Conservation (phyloP, 1,140 invertebrate genomes). For the Scaptomyza hsui region DNA sequence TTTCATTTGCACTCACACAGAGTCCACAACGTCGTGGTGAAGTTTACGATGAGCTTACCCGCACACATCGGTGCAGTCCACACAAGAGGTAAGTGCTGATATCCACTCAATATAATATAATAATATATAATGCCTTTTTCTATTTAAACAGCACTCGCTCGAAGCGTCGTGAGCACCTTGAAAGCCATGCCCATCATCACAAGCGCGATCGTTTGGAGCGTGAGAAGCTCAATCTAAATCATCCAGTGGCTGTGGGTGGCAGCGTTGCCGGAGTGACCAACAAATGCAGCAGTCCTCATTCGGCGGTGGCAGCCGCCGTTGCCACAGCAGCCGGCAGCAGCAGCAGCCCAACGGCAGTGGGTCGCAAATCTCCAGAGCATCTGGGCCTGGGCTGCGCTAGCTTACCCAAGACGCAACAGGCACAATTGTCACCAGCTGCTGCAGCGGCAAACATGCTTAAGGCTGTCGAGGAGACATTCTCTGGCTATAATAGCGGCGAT, state of each 20-base stretch:
- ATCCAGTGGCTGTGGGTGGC: slow-evolving; percentile 43
- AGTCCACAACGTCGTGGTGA: slow-evolving; percentile 80
- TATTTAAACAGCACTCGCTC: slow-evolving; percentile 59
- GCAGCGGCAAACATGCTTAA: slow-evolving; percentile 60
- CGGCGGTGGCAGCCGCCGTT: slow-evolving; percentile 11
- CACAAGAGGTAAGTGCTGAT: slow-evolving; percentile 78
- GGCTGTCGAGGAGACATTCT: slow-evolving; percentile 80
- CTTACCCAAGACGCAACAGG: slow-evolving; percentile 33
- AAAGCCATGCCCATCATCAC: slow-evolving; percentile 67
- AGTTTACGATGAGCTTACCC: slow-evolving; percentile 74
- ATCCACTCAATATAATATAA: too few species aligned
- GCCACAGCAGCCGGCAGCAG: slow-evolving; percentile 33
- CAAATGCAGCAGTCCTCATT: slow-evolving; percentile 67
- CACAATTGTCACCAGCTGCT: slow-evolving; percentile 47
- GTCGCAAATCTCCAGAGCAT: slow-evolving; percentile 68
- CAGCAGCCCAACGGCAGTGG: slow-evolving; percentile 49
- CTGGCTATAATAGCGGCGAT: slow-evolving; percentile 91
- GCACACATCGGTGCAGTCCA: slow-evolving; percentile 79
- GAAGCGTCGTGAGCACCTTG: slow-evolving; percentile 74
- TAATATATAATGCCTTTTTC: background rate
- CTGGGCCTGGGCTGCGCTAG: slow-evolving; percentile 28
- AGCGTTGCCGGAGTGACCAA: slow-evolving; percentile 33
- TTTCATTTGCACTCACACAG: slow-evolving; percentile 28
- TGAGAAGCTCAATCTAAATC: slow-evolving; percentile 58
- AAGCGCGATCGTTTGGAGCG: slow-evolving; percentile 74